Base-by-base conservation (phyloP, 2,888 invertebrate species). In the Phanerotoma sp. region DNA sequence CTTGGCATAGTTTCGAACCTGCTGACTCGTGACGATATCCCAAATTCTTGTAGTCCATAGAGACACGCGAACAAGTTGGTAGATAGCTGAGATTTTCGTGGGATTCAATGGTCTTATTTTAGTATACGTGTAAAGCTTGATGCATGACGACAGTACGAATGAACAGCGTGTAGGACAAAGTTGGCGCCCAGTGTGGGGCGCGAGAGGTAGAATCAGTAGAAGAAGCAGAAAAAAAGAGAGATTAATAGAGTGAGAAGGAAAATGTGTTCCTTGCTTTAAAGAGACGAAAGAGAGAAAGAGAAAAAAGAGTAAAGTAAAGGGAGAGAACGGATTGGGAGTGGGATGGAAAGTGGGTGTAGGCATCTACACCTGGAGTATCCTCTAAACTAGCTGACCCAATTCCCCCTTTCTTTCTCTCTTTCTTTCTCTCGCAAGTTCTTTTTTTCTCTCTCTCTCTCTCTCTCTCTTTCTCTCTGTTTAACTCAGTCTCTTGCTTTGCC, bases 311-410 rank as follows among this genome's bases (percentile, higher is more conserved):
- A 30, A n/a, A n/a, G n/a, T n/a, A n/a, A n/a, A n/a, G n/a, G 33
- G 15, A 35, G 21, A 16, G 20, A 18, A 4, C 33, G 10, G 16
- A 18, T 13, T 28, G 21, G 13, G 25, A 35, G 55, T 55, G 50
- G 48, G 37, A 56, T 55, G 15, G 15, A 15, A 38, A 35, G 47
- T 13, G 49, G 46, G 52, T 51, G 40, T 59, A 51, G 58, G 61
- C 62, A 63, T 61, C 63, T 66, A 68, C 69, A 72, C 71, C 69
- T 73, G 66, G 66, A 73, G 73, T 63, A 63, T 67, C 56, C 71
- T 73, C 63, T 62, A 70, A 68, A 62, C 66, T 61, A 65, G 63
- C 70, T 71, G 73, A 73, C 73, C 73, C 71, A 72, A 72, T 71
- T 73, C 72, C 62, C 63, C 56, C 49, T 52, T 51, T 51, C 49